A percentile compares a stretch with the other conserved stretches of the same genome.
These are phyloP conservation scores for Parotocinclus haroldoi DNA, from an alignment of 2,797 vertebrate genomes.

Conservation along the genomic window DNA sequence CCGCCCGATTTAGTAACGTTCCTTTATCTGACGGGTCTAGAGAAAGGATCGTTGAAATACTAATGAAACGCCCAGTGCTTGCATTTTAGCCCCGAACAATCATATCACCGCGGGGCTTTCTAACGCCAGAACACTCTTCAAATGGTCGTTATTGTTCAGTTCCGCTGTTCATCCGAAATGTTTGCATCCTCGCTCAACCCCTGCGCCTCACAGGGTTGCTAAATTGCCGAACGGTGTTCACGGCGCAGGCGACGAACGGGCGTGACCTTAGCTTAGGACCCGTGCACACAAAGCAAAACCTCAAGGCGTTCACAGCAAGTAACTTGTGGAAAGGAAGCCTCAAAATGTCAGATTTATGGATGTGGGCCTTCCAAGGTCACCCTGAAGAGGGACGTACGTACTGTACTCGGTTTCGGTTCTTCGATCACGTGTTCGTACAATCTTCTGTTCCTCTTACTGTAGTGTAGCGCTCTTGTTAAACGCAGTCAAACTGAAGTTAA, in stretches of 20 bases:
- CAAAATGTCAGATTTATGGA: constrained; percentile 21
- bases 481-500: constrained; percentile 84
- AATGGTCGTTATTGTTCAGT: too few species aligned
- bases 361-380: constrained; percentile 7
- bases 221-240: constrained; percentile 22
- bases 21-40: too few species aligned
- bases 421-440: constrained; percentile 26
- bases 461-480: constrained; percentile 64
- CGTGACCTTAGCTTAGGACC: constrained; percentile 15
- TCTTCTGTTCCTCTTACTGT: constrained; percentile 57
- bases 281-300: constrained; percentile 29
- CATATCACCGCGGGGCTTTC: too few species aligned
- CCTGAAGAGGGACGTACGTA: constrained; percentile 44
- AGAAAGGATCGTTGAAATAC: too few species aligned
- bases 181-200: too few species aligned
- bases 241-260: constrained; percentile 33
- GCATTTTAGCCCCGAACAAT: too few species aligned
- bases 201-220: constrained; percentile 11
- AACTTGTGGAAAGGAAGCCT: constrained; percentile 29
- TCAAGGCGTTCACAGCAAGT: constrained; percentile 25
- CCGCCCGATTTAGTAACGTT: too few species aligned
- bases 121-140: too few species aligned
- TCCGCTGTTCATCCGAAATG: too few species aligned
- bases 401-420: constrained; percentile 31
- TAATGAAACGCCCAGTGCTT: too few species aligned